Evolutionary conservation across 1,140 invertebrate genomes (phyloP).

Genomic region (Melitaea cinxia): DNA sequence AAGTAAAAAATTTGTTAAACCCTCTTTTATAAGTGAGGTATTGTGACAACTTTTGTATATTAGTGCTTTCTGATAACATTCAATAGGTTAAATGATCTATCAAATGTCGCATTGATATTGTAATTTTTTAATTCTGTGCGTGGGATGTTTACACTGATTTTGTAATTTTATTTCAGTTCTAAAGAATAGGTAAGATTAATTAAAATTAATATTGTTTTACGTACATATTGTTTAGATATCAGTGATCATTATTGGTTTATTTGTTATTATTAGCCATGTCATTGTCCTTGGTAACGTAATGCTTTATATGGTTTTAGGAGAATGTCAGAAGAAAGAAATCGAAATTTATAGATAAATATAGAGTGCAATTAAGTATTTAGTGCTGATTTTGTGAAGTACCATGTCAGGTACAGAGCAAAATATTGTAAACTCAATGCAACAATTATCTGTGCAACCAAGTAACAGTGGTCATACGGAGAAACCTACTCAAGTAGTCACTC

Average conservation of each 20-base stretch:
- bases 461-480: constrained; percentile 74
- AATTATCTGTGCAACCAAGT: constrained; percentile 74
- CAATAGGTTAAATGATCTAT: constrained; percentile 1
- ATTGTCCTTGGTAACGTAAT: constrained; percentile 47
- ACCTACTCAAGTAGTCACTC: constrained; percentile 76
- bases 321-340: constrained; percentile 53
- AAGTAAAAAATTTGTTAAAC: constrained; percentile 24
- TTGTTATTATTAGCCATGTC: constrained; percentile 30
- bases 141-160: constrained; percentile 69
- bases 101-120: constrained; percentile 33
- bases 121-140: constrained; percentile 62
- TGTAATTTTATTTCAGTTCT: constrained; percentile 25
- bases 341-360: constrained; percentile 49
- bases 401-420: constrained; percentile 80
- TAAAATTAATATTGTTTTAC: constrained; percentile 12
- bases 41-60: constrained; percentile 8
- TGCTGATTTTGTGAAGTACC: constrained; percentile 61
- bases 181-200: constrained; percentile 18
- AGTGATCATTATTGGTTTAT: background rate
- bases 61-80: background rate
- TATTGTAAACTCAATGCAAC: constrained; percentile 77
- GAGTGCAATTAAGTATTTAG: constrained; percentile 40
- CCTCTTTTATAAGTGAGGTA: background rate
- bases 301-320: constrained; percentile 50
- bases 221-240: constrained; percentile 1